A percentile compares a stretch with the other conserved stretches of the same genome.
phyloP scores from a whole-genome alignment of 2,888 invertebrate species.

The Tenthredo mesomela region DNA sequence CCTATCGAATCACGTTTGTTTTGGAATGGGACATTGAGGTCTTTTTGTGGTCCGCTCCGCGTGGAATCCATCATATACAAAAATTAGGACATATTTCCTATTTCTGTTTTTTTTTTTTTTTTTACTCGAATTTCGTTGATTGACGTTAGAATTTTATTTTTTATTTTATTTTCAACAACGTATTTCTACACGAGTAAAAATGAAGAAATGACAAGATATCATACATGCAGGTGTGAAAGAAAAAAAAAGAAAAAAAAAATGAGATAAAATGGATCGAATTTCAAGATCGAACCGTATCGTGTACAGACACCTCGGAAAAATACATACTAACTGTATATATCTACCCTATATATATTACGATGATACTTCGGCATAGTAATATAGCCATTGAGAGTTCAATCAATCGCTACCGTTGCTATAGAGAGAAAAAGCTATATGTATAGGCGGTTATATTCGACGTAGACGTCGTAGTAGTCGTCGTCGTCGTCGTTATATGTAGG shows the following conservation, averaged over 20 bases:
- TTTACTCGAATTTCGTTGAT: too few species aligned
- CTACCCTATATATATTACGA: neutral
- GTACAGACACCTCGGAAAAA: neutral
- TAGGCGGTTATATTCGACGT: neutral
- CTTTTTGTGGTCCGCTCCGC: too few species aligned
- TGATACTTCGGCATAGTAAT: conserved; percentile 14
- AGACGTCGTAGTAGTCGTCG: neutral
- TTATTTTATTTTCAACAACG: neutral
- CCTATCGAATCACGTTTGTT: too few species aligned
- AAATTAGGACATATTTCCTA: too few species aligned
- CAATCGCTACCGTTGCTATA: conserved; percentile 39
- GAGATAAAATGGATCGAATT: neutral
- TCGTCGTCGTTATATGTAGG: conserved; percentile 17
- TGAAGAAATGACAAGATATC: neutral
- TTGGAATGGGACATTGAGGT: too few species aligned
- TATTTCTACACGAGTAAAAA: too few species aligned
- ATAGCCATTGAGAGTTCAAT: conserved; percentile 46
- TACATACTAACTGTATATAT: neutral
- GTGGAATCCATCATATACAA: too few species aligned
- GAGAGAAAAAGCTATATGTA: neutral
- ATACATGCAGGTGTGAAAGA: neutral
- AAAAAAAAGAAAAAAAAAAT: neutral
- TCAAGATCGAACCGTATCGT: neutral
- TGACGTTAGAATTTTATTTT: too few species aligned
- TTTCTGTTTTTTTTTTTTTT: too few species aligned